Percentiles rank a stretch among this genome's conserved stretches.
phyloP scores from a whole-genome alignment of 2,888 invertebrate genomes.

The Vannuccia rotundouncinata region DNA sequence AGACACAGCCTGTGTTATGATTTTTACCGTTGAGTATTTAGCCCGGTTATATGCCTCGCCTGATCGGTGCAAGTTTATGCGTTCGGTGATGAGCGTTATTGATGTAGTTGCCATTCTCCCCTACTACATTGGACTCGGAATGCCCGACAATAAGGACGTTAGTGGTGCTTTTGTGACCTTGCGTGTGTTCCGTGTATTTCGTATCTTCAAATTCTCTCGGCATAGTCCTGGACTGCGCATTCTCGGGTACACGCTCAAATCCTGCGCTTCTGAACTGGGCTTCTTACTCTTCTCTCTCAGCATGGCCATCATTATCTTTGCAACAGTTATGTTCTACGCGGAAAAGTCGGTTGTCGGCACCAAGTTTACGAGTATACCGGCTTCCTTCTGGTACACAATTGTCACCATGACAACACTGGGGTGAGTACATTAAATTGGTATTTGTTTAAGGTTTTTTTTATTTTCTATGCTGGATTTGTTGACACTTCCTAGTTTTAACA shows the following conservation, averaged over 20 bases:
- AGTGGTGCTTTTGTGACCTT: constrained; percentile 98
- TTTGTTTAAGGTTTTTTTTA: too few relatives aligned
- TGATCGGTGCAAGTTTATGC: constrained; percentile 89
- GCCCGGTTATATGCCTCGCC: constrained; percentile 90
- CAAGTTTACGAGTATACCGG: constrained; percentile 97
- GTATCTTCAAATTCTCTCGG: constrained; percentile 99
- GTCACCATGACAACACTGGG: constrained; percentile 99
- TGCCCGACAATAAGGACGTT: constrained; percentile 94
- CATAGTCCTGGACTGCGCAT: constrained; percentile 97
- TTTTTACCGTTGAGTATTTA: constrained; percentile 95
- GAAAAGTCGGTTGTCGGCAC: constrained; percentile 95
- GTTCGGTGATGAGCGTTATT: constrained; percentile 97
- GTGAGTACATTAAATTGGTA: constrained; percentile 62
- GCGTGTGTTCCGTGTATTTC: constrained; percentile 95
- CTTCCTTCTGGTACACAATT: constrained; percentile 99
- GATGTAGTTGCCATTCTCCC: constrained; percentile 98
- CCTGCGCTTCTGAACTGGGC: constrained; percentile 95
- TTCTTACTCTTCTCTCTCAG: constrained; percentile 97
- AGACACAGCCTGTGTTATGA: constrained; percentile 99
- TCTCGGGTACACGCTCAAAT: constrained; percentile 96
- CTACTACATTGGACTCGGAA: constrained; percentile 94
- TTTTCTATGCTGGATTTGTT: too few relatives aligned
- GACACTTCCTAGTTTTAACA: too few relatives aligned
- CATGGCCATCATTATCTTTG: constrained; percentile 99
- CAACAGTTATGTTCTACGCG: constrained; percentile 99